phyloP scores from a whole-genome alignment of 2,888 invertebrate genomes.

The Julus scanicus region DNA sequence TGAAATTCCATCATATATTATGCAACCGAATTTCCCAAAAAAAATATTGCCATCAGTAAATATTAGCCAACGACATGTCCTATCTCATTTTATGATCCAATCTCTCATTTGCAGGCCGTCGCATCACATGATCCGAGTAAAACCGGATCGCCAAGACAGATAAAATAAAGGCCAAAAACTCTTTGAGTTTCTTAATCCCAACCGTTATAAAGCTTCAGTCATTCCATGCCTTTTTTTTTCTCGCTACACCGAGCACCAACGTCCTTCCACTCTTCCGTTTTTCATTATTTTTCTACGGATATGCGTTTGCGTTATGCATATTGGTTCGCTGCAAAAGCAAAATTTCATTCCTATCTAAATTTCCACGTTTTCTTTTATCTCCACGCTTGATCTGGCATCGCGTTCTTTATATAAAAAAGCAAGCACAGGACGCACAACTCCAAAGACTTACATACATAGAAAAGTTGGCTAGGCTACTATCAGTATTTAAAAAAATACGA shows the following conservation, averaged over 20 bases:
- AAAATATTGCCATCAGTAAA: too few relatives aligned
- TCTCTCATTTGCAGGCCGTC: neutral
- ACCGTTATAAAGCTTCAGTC: neutral
- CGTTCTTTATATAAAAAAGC: neutral
- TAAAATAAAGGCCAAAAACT: neutral
- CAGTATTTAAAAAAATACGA: neutral
- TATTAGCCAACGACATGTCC: too few relatives aligned
- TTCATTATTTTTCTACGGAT: conserved; percentile 27
- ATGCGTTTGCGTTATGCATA: neutral
- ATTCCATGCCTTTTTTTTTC: neutral
- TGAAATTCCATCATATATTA: too few relatives aligned
- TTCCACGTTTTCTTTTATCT: conserved; percentile 27
- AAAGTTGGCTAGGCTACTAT: conserved; percentile 6
- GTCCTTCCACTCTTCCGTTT: neutral
- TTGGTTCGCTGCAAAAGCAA: neutral
- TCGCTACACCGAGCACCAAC: neutral
- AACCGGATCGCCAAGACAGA: neutral
- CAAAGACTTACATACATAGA: neutral
- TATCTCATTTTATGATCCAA: neutral
- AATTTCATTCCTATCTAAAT: neutral
- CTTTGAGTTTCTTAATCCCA: neutral
- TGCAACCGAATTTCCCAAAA: too few relatives aligned
- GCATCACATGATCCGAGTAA: neutral
- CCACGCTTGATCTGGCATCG: conserved; percentile 28
- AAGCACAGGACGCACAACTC: neutral